Conservation (phyloP, 1,140 invertebrate genomes). For the Pseudomyrmex dendroicus region DNA sequence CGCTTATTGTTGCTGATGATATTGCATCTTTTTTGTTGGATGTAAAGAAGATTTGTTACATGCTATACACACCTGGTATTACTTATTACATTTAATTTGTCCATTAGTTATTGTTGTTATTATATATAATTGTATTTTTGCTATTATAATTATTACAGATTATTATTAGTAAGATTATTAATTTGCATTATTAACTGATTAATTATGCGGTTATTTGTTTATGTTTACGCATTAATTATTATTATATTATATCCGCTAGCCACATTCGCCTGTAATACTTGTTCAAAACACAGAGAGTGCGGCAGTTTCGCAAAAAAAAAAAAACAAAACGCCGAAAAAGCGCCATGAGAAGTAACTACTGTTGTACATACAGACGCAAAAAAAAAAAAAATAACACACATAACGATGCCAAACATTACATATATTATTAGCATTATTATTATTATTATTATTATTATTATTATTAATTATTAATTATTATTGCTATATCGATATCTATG, state of each 20-base stretch:
- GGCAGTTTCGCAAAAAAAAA: conserved; percentile 33
- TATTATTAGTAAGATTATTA: conserved; percentile 41
- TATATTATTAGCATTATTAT: conserved; percentile 75
- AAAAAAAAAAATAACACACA: conserved; percentile 68
- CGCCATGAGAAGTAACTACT: conserved; percentile 60
- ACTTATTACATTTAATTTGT: conserved; percentile 70
- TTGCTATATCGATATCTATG: conserved; percentile 74
- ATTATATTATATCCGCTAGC: neutral
- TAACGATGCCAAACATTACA: conserved; percentile 84
- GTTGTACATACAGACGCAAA: conserved; percentile 77
- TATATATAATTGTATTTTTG: conserved; percentile 60
- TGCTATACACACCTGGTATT: conserved; percentile 36
- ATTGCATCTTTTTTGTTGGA: neutral
- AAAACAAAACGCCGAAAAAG: conserved; percentile 58
- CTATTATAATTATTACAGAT: conserved; percentile 51
- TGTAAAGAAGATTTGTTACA: conserved; percentile 22
- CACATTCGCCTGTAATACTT: conserved; percentile 1
- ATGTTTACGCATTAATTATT: conserved; percentile 53
- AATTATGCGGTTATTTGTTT: conserved; percentile 50
- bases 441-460: conserved; percentile 68
- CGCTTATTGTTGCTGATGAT: conserved; percentile 9
- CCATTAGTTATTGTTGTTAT: conserved; percentile 67
- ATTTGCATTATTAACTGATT: conserved; percentile 39
- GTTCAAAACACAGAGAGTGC: conserved; percentile 11
- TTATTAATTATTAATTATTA: conserved; percentile 72